Evolutionary conservation across 2,113 vertebrate genomes (phyloP), one percentile per base, ranked within the genome.

Genomic region (Amia ocellicauda): DNA sequence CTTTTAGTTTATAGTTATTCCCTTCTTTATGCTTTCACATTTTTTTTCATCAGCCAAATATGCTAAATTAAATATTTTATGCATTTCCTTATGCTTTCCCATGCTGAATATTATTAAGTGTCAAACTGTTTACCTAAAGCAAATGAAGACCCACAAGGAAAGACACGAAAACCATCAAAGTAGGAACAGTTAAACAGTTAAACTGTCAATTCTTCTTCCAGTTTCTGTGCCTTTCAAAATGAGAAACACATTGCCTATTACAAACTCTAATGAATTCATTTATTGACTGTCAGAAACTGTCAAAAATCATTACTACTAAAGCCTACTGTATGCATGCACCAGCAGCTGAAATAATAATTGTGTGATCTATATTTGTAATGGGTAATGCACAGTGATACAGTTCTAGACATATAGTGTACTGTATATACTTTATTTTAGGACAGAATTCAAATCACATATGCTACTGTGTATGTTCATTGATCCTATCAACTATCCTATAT

Each of bases 181-280:
- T 17, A 22, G 20, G 51, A 54, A 54, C 51, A 54, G 51, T 24
- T 54, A 17, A 50, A 50, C 22, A 24, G 22, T 16, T 14, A 9
- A 54, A 24, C 51, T 54, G 51, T 54, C 51, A 54, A 54, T 54
- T 54, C 24, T 22, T 54, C 31, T 24, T 54, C 4, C 51, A 14
- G 51, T 54, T 23, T 2, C 24, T 27, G 7, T 54, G 19, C 16
- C 20, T 27, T 54, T 54, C 10, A 54, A 54, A 54, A 54, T 54
- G 24, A 54, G 51, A 54, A 54, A 54, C 22, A 22, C 51, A 24
- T 54, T 54, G 22, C 24, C 51, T 54, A 54, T 54, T 54, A 54
- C 20, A 20, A 9, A 24, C 51, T 54, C 2, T 54, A 54, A 54
- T 54, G 51, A 19, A 54, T 54, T 54, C 8, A 19, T 54, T 54